A percentile compares a stretch with the other conserved stretches of the same genome.
These are phyloP conservation scores for Sebastes hubbsi DNA, from an alignment of 2,797 vertebrate genomes.

Conservation along the genomic window DNA sequence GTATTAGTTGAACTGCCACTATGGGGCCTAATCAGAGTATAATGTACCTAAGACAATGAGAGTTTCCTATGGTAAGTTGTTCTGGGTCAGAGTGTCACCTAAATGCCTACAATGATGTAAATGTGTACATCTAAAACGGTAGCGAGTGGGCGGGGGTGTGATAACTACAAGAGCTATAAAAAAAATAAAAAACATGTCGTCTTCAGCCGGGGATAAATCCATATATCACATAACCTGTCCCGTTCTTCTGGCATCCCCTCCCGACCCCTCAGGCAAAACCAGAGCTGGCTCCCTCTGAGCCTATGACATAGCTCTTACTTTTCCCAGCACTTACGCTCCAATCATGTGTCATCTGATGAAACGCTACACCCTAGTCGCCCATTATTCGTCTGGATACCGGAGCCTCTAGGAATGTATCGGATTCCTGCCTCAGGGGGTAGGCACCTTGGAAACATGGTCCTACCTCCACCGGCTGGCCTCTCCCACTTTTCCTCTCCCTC, in stretches of 20 bases:
- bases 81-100: neutral
- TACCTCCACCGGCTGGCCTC: conserved; percentile 57
- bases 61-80: neutral
- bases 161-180: conserved; percentile 21
- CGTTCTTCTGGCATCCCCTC: conserved; percentile 57
- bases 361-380: conserved; percentile 72
- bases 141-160: neutral
- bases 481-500: conserved; percentile 16
- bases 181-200: conserved; percentile 9
- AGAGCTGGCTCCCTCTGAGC: conserved; percentile 56
- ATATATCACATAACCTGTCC: conserved; percentile 69
- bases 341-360: conserved; percentile 79
- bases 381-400: conserved; percentile 79
- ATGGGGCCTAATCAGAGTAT: conserved; percentile 13
- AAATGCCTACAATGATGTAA: conserved; percentile 17
- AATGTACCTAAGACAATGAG: conserved; percentile 19
- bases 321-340: conserved; percentile 74
- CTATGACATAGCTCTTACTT: conserved; percentile 75
- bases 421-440: conserved; percentile 76
- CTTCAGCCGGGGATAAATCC: conserved; percentile 50
- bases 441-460: conserved; percentile 73
- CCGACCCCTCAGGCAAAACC: conserved; percentile 63
- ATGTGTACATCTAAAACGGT: conserved; percentile 15
- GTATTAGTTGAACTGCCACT: conserved; percentile 6
- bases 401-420: conserved; percentile 80